A percentile compares a stretch with the other conserved stretches of the same genome.
Evolutionary conservation across 2,888 invertebrate species (phyloP).

Genomic region (Listrodromus nycthemerus): DNA sequence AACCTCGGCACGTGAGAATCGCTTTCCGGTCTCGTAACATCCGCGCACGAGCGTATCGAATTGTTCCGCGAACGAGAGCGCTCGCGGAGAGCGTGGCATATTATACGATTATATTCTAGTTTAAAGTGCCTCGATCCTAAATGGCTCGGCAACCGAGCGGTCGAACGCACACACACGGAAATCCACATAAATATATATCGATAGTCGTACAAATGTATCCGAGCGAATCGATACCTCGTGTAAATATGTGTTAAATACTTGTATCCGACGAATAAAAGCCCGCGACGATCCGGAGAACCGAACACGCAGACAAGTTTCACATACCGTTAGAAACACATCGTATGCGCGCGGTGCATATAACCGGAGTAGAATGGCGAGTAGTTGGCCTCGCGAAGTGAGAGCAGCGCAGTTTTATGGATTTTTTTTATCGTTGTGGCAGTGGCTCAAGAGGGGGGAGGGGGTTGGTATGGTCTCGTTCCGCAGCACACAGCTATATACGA

Average conservation of each 20-base stretch:
- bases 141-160: neutral
- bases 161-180: neutral
- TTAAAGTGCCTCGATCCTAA: constrained; percentile 39
- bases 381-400: constrained; percentile 57
- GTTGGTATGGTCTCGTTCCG: constrained; percentile 47
- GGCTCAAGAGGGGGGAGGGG: constrained; percentile 65
- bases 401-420: constrained; percentile 82
- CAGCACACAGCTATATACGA: constrained; percentile 44
- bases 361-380: constrained; percentile 47
- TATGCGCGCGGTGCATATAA: constrained; percentile 39
- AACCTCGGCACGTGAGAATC: constrained; percentile 71
- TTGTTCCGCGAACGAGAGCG: constrained; percentile 44
- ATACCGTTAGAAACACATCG: constrained; percentile 8
- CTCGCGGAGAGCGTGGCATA: neutral
- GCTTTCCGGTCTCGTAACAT: constrained; percentile 59
- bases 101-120: constrained; percentile 48
- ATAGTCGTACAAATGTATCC: neutral
- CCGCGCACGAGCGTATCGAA: constrained; percentile 51
- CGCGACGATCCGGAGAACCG: neutral
- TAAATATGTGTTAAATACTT: constrained; percentile 36
- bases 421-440: constrained; percentile 81
- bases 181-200: neutral
- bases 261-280: constrained; percentile 2
- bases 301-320: constrained; percentile 25
- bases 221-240: neutral